Base-by-base conservation (phyloP, 1,140 invertebrate species). In the Apis dorsata region DNA sequence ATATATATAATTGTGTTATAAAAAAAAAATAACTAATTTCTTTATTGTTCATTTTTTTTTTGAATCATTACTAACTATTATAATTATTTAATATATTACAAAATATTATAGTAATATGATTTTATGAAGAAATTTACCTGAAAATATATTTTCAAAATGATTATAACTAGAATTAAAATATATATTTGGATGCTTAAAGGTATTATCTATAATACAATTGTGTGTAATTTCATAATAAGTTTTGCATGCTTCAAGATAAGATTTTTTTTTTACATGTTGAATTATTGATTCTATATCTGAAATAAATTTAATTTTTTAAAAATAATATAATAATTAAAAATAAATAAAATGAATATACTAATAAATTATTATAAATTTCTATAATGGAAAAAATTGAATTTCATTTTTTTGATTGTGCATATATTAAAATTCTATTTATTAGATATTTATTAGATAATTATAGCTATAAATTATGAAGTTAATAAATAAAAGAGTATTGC, bases 171-270 rank as follows among this genome's bases (percentile, higher is more conserved):
- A 96, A 90, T 96, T 95, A 92, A 97, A 99, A 93, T 97, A 99
- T 84, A 97, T 96, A 95, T 99, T 99, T 1, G 99, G 99, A 95
- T 99, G 98, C 90, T 97, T 96, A 62, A 99, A 96, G 1, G 95
- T 95, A 55, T 93, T 94, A 44, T 96, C 95, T 19, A 95, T 92
- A 71, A 94, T 92, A 57, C 94, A 93, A 85, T 95, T 95, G 90
- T 99, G 97, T 1, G 95, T 95, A 24, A 96, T 92, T 94, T 98
- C 97, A 95, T 99, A 99, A 92, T 97, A 98, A 90, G 96, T 96
- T 72, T 96, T 96, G 93, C 98, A 99, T 7, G 98, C 98, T 75
- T 98, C 94, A 92, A 97, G 96, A 92, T 96, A 98, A 92, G 97
- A 96, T 10, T 95, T 95, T 69, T 95, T 95, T 69, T 95, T 95